Evolutionary conservation across 1,140 invertebrate genomes (phyloP).

Genomic region (Aphis gossypii): DNA sequence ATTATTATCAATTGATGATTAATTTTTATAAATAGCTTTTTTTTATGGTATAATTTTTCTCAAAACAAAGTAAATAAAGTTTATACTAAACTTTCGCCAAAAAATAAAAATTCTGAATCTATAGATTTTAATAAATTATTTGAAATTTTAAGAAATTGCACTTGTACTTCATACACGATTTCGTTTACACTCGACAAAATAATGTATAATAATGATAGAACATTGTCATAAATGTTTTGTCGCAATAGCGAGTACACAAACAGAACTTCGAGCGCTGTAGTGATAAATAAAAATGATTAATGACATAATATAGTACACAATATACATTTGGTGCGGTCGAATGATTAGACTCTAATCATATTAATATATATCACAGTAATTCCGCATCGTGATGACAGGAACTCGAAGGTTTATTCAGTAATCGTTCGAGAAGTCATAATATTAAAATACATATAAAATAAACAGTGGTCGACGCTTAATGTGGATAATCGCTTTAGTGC

Average conservation of each 20-base stretch:
- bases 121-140: not conserved
- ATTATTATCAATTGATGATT: not conserved
- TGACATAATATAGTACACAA: not conserved
- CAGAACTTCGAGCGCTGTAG: not conserved
- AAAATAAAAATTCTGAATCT: not conserved
- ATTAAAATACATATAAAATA: not conserved
- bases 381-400: not conserved
- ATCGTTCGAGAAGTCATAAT: not conserved
- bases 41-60: not conserved
- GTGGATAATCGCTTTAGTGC: not conserved
- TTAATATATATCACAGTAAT: not conserved
- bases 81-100: not conserved
- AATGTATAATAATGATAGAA: not conserved
- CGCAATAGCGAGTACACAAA: not conserved
- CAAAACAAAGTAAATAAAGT: not conserved
- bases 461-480: not conserved
- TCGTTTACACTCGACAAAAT: not conserved
- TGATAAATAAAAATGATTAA: not conserved
- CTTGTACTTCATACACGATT: not conserved
- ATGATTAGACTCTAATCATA: not conserved
- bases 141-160: not conserved
- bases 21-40: not conserved
- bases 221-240: not conserved
- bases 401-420: not conserved
- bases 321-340: not conserved